These are phyloP conservation scores for Fulica atra DNA, from an alignment of 2,113 vertebrate genomes.

Conservation along the genomic window DNA sequence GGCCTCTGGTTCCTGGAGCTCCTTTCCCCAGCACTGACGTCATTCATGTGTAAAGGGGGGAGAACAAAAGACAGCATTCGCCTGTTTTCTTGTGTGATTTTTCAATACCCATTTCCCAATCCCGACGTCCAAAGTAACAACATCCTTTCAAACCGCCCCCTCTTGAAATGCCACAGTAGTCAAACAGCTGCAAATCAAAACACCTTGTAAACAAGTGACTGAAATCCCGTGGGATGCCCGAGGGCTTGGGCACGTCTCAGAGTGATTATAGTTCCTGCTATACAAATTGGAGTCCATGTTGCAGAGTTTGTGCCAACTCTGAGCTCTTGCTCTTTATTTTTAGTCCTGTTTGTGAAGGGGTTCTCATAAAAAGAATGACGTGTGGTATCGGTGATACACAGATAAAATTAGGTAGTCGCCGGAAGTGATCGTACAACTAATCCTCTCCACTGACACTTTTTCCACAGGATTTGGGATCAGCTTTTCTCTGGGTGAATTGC, in stretches of 20 bases:
- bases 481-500: slow-evolving; percentile 32
- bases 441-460: background rate
- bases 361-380: slow-evolving; percentile 52
- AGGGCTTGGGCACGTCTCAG: slow-evolving; percentile 65
- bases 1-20: background rate
- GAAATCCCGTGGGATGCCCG: slow-evolving; percentile 66
- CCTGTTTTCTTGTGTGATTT: slow-evolving; percentile 45
- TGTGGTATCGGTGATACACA: background rate
- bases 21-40: background rate
- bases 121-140: slow-evolving; percentile 42
- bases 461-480: background rate
- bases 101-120: slow-evolving; percentile 62
- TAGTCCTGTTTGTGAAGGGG: slow-evolving; percentile 43
- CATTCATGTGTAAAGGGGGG: background rate
- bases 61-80: slow-evolving; percentile 29
- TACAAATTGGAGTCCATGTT: slow-evolving; percentile 65
- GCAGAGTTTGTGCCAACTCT: slow-evolving; percentile 45
- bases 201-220: slow-evolving; percentile 72
- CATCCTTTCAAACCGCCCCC: slow-evolving; percentile 63
- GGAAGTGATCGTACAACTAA: slow-evolving; percentile 5
- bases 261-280: slow-evolving; percentile 71
- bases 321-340: slow-evolving; percentile 52
- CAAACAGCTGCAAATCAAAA: slow-evolving; percentile 70
- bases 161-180: slow-evolving; percentile 55
- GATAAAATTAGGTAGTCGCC: slow-evolving; percentile 44